Evolutionary conservation across 2,888 invertebrate genomes (phyloP).

Genomic region (Glaucopsyche alexis): DNA sequence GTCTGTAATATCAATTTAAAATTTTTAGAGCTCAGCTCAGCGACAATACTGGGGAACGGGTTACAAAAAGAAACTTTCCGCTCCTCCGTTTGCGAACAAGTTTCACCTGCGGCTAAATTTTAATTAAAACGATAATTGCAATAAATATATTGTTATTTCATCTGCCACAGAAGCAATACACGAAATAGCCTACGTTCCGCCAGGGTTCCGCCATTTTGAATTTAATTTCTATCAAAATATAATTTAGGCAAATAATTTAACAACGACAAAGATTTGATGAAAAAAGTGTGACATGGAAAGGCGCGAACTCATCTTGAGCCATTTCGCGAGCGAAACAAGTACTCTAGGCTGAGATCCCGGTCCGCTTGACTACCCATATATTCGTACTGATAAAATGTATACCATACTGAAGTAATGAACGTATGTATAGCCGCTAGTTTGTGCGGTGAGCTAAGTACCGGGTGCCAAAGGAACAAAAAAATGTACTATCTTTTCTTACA

Average conservation of each 20-base stretch:
- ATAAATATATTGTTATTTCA: constrained; percentile 7
- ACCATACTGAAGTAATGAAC: too few relatives aligned
- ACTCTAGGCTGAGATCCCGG: too few relatives aligned
- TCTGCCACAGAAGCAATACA: neutral
- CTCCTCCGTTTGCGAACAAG: neutral
- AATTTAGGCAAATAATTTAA: constrained; percentile 18
- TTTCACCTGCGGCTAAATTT: constrained; percentile 5
- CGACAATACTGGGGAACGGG: neutral
- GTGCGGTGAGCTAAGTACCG: too few relatives aligned
- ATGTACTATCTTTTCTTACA: too few relatives aligned
- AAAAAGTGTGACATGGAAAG: constrained; percentile 7
- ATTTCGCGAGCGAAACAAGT: constrained; percentile 70
- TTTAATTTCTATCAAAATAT: constrained; percentile 11
- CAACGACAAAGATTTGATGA: constrained; percentile 3
- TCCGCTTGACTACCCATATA: too few relatives aligned
- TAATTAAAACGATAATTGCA: constrained; percentile 16
- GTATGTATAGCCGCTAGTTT: too few relatives aligned
- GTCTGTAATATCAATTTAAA: constrained; percentile 10
- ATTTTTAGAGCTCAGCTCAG: constrained; percentile 6
- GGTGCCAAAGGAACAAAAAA: too few relatives aligned
- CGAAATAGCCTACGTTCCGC: neutral
- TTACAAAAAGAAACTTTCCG: constrained; percentile 2
- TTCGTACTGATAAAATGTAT: too few relatives aligned
- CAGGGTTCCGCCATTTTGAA: constrained; percentile 8
- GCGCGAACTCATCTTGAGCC: constrained; percentile 56